phyloP scores from a whole-genome alignment of 2,113 vertebrate genomes.

The Semicossyphus pulcher region DNA sequence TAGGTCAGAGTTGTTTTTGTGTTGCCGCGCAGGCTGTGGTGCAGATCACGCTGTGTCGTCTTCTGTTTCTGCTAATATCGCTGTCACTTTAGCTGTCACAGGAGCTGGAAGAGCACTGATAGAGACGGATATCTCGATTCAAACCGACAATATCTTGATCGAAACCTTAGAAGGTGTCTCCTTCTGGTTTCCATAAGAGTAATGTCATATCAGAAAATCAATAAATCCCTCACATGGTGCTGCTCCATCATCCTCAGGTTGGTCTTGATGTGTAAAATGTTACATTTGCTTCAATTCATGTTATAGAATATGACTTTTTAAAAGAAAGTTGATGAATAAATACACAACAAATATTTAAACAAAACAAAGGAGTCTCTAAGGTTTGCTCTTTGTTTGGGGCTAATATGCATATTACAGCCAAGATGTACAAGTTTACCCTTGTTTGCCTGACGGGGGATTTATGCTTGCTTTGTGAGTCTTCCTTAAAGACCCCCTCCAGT shows the following conservation, averaged over 20 bases:
- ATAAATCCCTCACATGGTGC: background rate
- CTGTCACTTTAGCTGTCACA: conserved; percentile 66
- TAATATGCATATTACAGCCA: too few relatives aligned
- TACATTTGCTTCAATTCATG: background rate
- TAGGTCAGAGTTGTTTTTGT: conserved; percentile 40
- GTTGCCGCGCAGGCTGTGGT: conserved; percentile 7
- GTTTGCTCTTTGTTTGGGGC: too few relatives aligned
- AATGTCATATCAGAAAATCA: conserved; percentile 30
- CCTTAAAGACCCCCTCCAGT: too few relatives aligned
- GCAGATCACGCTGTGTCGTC: conserved; percentile 50
- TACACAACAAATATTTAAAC: background rate
- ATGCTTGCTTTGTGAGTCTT: too few relatives aligned
- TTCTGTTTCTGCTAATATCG: conserved; percentile 62
- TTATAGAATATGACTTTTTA: background rate
- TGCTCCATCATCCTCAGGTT: conserved; percentile 1
- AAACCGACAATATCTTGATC: conserved; percentile 32
- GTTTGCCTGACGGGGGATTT: too few relatives aligned
- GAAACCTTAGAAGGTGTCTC: background rate
- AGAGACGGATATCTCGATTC: conserved; percentile 39
- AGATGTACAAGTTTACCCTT: too few relatives aligned
- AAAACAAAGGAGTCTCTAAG: too few relatives aligned
- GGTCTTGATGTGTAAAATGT: background rate
- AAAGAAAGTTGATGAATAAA: background rate
- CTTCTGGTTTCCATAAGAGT: conserved; percentile 7
- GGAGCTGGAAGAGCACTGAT: conserved; percentile 58